These are phyloP conservation scores for Eulimnadia texana DNA, from an alignment of 1,140 invertebrate genomes.

Conservation along the genomic window DNA sequence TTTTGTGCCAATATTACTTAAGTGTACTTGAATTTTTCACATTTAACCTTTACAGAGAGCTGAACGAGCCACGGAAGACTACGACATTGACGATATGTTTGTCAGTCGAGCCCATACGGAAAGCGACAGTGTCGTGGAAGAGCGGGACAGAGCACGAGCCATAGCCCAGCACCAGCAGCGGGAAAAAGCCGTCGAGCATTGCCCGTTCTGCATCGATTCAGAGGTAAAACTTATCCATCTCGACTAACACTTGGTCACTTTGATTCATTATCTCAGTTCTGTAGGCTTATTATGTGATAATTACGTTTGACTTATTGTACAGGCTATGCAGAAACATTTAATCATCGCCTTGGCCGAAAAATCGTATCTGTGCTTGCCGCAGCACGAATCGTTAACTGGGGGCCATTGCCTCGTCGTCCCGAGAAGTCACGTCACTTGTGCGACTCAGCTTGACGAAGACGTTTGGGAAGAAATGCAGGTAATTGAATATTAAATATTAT, in stretches of 20 bases:
- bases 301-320: neutral
- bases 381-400: slow-evolving; percentile 57
- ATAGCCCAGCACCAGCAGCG: slow-evolving; percentile 55
- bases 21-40: too few relatives aligned
- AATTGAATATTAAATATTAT: too few relatives aligned
- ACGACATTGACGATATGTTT: slow-evolving; percentile 77
- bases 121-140: slow-evolving; percentile 43
- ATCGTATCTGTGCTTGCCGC: slow-evolving; percentile 67
- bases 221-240: slow-evolving; percentile 32
- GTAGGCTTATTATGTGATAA: neutral
- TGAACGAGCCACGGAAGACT: slow-evolving; percentile 49
- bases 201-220: slow-evolving; percentile 67
- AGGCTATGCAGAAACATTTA: slow-evolving; percentile 62
- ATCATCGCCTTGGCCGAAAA: slow-evolving; percentile 65
- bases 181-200: slow-evolving; percentile 56
- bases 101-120: slow-evolving; percentile 50
- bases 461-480: slow-evolving; percentile 76
- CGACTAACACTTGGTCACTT: too few relatives aligned
- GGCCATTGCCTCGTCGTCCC: slow-evolving; percentile 81
- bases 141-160: slow-evolving; percentile 46
- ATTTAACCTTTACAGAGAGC: too few relatives aligned
- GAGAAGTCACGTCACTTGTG: slow-evolving; percentile 58
- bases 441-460: slow-evolving; percentile 79
- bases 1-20: too few relatives aligned
- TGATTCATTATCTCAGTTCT: too few relatives aligned